phyloP scores from a whole-genome alignment of 2,797 vertebrate genomes.

The Leptodactylus fallax region DNA sequence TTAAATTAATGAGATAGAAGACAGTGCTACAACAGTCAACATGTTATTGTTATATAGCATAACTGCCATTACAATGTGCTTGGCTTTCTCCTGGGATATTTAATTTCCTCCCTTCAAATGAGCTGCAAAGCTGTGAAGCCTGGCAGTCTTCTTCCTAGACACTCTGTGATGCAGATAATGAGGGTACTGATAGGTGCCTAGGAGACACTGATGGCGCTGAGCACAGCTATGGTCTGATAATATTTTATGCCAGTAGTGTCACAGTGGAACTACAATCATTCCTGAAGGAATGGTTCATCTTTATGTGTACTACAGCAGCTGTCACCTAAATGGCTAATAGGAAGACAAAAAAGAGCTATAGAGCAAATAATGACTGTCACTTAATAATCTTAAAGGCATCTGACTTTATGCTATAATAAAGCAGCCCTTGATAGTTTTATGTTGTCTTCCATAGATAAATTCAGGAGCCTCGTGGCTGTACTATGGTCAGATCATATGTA shows the following conservation, averaged over 20 bases:
- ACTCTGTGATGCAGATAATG: constrained; percentile 93
- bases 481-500: constrained; percentile 73
- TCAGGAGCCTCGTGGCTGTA: constrained; percentile 72
- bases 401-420: constrained; percentile 74
- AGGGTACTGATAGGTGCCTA: constrained; percentile 94
- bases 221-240: constrained; percentile 92
- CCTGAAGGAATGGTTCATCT: constrained; percentile 91
- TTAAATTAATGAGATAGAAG: constrained; percentile 90
- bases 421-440: constrained; percentile 63
- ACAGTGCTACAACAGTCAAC: constrained; percentile 76
- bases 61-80: constrained; percentile 77
- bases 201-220: constrained; percentile 89
- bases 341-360: constrained; percentile 79
- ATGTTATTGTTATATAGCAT: constrained; percentile 76
- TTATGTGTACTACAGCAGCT: constrained; percentile 93
- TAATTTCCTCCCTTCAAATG: constrained; percentile 97
- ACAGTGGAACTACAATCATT: constrained; percentile 82
- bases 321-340: constrained; percentile 88
- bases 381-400: constrained; percentile 84
- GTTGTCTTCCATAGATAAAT: constrained; percentile 72
- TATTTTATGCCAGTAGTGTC: constrained; percentile 83
- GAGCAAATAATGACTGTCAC: constrained; percentile 82
- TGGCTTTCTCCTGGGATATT: constrained; percentile 86
- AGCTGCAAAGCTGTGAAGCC: constrained; percentile 85
- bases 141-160: constrained; percentile 82